Base-by-base conservation (phyloP, 2,888 invertebrate species). In the Drosophila pegasa region DNA sequence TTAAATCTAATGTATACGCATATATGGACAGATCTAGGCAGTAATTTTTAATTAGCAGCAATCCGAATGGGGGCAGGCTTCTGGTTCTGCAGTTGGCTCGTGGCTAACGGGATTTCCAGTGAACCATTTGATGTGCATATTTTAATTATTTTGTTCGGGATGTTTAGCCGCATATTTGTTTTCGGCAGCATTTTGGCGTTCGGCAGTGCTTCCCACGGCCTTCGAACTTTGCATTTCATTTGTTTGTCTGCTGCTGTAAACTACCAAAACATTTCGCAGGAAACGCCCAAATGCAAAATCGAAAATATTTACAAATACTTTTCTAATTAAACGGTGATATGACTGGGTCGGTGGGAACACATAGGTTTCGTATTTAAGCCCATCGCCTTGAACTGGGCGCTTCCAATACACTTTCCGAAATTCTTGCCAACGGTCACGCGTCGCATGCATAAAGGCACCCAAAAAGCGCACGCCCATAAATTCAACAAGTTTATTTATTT, bases 251-350 rank as follows among this genome's bases (percentile, higher is more conserved):
- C 25, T 54, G 40, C 12, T 64, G 54, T 55, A 51, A 62, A 58
- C 51, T 27, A 56, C 43, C 33, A 75, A 83, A 83, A 86, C 82
- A 88, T 80, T 83, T 83, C 70, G 25, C 64, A 50, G 66, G 64
- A 86, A 88, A 71, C 70, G 87, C 58, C 60, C 38, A 50, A 69
- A 29, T 79, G 80, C 70, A 87, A 68, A 64, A 55, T 65, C 20
- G 18, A 66, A 73, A 80, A 88, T 88, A 88, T 88, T 86, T 88
- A 82, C 67, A 79, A 31, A 88, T 77, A 71, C 61, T 84, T 65
- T 66, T 65, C 80, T 20, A 65, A 63, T 50, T 71, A 74, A 71
- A 71, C 45, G 40, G 31, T 55, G 57, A 72, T 66, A 45, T 22
- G 45, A 38, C 29, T 33, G 12, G n/a, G 31, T 54, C 52, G 12